Conservation (phyloP, 2,888 invertebrate genomes). For the Nebria brevicollis region DNA sequence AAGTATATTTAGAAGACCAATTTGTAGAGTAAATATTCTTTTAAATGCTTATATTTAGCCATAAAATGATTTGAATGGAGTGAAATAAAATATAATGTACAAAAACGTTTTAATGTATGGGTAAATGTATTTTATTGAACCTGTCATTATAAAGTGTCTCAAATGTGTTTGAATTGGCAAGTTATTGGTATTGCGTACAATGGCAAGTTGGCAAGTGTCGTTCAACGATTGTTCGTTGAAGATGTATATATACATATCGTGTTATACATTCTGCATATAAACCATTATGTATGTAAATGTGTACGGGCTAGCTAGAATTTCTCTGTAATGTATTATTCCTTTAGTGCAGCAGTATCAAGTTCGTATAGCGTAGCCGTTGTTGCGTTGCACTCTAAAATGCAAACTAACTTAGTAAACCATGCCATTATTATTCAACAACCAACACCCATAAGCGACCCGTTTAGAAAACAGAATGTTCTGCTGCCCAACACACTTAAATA, state of each 20-base stretch:
- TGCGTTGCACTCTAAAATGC: constrained; percentile 40
- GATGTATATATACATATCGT: neutral
- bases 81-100: neutral
- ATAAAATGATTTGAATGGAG: too few species aligned
- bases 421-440: constrained; percentile 39
- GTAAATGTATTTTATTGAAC: neutral
- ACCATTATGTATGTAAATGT: constrained; percentile 43
- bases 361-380: constrained; percentile 17
- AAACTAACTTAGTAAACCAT: constrained; percentile 36
- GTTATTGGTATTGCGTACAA: neutral
- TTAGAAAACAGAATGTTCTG: constrained; percentile 41
- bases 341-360: constrained; percentile 31
- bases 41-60: too few species aligned
- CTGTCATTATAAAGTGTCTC: neutral
- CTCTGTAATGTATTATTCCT: constrained; percentile 35
- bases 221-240: neutral
- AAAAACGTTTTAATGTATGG: neutral
- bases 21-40: too few species aligned
- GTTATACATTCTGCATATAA: constrained; percentile 28
- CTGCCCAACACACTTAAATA: constrained; percentile 31
- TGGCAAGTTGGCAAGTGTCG: neutral
- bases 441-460: constrained; percentile 18
- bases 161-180: neutral
- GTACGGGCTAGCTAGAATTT: constrained; percentile 31
- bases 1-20: too few species aligned